These are phyloP conservation scores for Eubucco bourcierii DNA, from an alignment of 2,113 vertebrate species.

Conservation along the genomic window DNA sequence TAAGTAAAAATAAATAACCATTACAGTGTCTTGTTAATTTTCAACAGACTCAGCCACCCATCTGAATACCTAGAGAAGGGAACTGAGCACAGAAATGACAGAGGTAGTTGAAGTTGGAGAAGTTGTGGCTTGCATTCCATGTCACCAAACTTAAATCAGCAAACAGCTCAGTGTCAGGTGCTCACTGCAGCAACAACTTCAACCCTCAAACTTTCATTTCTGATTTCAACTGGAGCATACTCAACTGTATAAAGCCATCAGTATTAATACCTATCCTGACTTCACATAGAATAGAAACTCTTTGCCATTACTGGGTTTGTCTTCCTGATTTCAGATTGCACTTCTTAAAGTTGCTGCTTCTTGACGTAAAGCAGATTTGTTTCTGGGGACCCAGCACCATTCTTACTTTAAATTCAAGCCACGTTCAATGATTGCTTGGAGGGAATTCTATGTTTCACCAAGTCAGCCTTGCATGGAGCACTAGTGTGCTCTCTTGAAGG, in stretches of 20 bases:
- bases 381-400: not conserved
- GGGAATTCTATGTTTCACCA: not conserved
- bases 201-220: not conserved
- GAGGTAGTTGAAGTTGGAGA: not conserved
- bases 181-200: not conserved
- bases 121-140: too few species aligned
- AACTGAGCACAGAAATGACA: not conserved
- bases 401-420: not conserved
- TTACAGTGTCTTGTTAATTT: not conserved
- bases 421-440: not conserved
- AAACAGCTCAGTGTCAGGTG: too few species aligned
- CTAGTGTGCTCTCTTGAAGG: not conserved
- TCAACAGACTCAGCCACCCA: not conserved
- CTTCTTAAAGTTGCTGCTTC: not conserved
- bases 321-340: not conserved
- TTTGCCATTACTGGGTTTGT: not conserved
- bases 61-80: fast-evolving
- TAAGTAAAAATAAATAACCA: not conserved
- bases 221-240: not conserved
- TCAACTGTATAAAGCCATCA: not conserved
- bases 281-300: not conserved
- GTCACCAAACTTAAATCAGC: too few species aligned
- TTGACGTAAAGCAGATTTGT: not conserved
- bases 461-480: not conserved
- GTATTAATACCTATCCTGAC: too few species aligned